Evolutionary conservation across 2,113 vertebrate species (phyloP).

Genomic region (Mustelus asterias): DNA sequence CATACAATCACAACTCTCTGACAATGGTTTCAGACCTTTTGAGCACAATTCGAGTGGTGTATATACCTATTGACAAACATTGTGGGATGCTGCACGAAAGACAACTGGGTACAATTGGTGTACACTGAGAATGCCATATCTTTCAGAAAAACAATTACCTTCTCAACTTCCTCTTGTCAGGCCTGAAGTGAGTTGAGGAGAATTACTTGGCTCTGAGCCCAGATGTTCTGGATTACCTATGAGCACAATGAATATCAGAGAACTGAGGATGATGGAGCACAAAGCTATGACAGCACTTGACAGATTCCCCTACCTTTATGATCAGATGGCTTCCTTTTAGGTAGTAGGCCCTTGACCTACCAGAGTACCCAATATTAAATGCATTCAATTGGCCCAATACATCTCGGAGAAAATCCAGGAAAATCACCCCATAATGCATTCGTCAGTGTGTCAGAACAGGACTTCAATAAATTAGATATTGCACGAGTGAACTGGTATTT

Average conservation of each 20-base stretch:
- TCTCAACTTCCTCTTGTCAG: constrained; percentile 38
- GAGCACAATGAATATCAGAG: background rate
- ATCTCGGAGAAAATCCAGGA: background rate
- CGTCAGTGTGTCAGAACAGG: background rate
- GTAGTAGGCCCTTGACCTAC: background rate
- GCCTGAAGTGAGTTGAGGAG: background rate
- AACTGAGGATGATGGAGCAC: background rate
- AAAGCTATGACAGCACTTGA: background rate
- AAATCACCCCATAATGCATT: background rate
- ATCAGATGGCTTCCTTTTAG: background rate
- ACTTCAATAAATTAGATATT: background rate
- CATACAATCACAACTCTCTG: background rate
- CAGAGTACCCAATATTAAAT: background rate
- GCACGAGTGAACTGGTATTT: background rate
- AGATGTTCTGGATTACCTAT: background rate
- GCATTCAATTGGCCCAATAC: background rate
- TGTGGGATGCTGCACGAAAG: background rate
- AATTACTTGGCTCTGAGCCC: background rate
- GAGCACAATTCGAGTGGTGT: background rate
- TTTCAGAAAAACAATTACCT: background rate
- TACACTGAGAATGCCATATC: background rate
- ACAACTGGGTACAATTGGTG: background rate
- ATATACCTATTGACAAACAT: background rate
- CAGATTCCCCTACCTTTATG: background rate
- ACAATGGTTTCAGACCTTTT: background rate